These are phyloP conservation scores for Mus spretus DNA, from an alignment of 2,797 vertebrate species.

Conservation along the genomic window DNA sequence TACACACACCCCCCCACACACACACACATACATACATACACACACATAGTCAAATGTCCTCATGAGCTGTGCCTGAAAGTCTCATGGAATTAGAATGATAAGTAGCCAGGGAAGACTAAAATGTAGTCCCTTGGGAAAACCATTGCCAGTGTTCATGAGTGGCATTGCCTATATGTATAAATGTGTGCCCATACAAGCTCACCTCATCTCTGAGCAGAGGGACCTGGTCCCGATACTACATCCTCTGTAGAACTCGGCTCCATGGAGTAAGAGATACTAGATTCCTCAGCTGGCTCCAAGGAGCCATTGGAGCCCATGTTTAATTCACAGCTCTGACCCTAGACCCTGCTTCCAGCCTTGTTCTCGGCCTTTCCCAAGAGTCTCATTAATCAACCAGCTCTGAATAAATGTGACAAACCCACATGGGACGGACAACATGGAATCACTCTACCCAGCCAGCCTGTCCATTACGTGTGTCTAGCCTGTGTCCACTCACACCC, in stretches of 20 bases:
- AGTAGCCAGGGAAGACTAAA: not conserved
- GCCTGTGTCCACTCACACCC: not conserved
- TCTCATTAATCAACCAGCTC: conserved; percentile 94
- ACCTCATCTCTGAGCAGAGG: not conserved
- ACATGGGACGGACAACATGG: conserved; percentile 61
- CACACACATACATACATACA: not conserved
- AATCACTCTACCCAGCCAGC: conserved; percentile 85
- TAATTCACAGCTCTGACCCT: conserved; percentile 91
- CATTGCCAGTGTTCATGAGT: accelerated
- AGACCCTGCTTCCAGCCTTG: conserved; percentile 75
- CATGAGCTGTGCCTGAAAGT: not conserved
- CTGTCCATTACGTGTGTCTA: not conserved
- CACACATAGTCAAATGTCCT: not conserved
- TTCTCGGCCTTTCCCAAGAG: conserved; percentile 88
- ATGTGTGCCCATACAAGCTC: accelerated
- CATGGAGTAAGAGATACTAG: conserved; percentile 64
- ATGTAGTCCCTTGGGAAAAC: not conserved
- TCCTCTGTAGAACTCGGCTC: not conserved
- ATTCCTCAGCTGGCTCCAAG: conserved; percentile 47
- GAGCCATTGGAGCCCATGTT: conserved; percentile 89
- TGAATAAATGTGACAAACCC: conserved; percentile 90
- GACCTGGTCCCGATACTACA: not conserved
- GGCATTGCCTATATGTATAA: accelerated
- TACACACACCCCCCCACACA: no score
- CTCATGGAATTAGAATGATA: not conserved